phyloP scores from a whole-genome alignment of 2,888 invertebrate species.

The Lathronympha strigana region DNA sequence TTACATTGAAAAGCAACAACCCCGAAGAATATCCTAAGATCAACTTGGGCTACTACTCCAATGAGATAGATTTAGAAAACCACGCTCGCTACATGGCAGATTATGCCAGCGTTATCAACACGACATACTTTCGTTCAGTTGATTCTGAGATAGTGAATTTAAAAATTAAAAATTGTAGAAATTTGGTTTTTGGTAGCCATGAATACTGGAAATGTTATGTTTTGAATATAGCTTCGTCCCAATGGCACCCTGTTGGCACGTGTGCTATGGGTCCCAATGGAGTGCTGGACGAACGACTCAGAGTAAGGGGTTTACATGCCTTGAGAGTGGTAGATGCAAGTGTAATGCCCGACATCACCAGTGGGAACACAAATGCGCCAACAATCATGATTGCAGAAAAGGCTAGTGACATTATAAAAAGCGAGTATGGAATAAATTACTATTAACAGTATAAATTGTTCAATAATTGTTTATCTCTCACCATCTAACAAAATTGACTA shows the following conservation, averaged over 20 bases:
- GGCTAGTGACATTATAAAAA: slow-evolving; percentile 26
- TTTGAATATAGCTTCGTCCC: slow-evolving; percentile 9
- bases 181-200: slow-evolving; percentile 7
- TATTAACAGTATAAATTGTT: not conserved
- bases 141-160: slow-evolving; percentile 7
- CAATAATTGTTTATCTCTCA: too few relatives aligned
- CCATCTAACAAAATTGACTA: too few relatives aligned
- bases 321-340: slow-evolving; percentile 29
- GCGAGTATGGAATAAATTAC: slow-evolving; percentile 10
- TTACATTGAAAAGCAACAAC: slow-evolving; percentile 12
- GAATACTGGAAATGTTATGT: slow-evolving; percentile 31
- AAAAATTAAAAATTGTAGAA: not conserved
- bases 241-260: slow-evolving; percentile 22
- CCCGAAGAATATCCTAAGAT: slow-evolving; percentile 14
- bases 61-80: slow-evolving; percentile 11
- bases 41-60: slow-evolving; percentile 9
- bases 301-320: slow-evolving; percentile 7
- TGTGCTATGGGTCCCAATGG: slow-evolving; percentile 24
- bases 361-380: slow-evolving; percentile 29
- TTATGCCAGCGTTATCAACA: slow-evolving; percentile 12
- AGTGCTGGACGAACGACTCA: slow-evolving; percentile 21
- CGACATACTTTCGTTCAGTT: slow-evolving; percentile 11
- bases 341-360: slow-evolving; percentile 24
- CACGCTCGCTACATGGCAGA: slow-evolving; percentile 13
- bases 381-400: slow-evolving; percentile 35